These are phyloP conservation scores for Siphamia tubifer DNA, from an alignment of 2,113 vertebrate genomes.

Conservation along the genomic window DNA sequence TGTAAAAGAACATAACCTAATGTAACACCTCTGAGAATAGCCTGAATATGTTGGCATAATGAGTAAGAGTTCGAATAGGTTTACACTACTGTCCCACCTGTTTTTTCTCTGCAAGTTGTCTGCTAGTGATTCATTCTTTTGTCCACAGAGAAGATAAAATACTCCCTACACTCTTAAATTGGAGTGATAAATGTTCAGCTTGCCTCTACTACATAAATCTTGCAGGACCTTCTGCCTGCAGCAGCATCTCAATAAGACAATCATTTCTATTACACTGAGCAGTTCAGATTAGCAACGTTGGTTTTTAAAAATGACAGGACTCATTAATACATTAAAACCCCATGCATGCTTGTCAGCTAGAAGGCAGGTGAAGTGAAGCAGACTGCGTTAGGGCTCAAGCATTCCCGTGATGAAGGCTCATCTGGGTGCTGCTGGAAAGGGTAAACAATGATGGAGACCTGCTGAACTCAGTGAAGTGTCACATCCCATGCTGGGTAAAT, in stretches of 20 bases:
- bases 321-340: not conserved
- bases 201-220: slow-evolving; percentile 20
- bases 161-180: slow-evolving; percentile 31
- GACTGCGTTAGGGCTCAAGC: not conserved
- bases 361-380: not conserved
- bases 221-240: not conserved
- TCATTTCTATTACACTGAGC: not conserved
- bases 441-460: slow-evolving; percentile 58
- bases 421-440: slow-evolving; percentile 45
- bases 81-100: slow-evolving; percentile 5
- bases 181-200: slow-evolving; percentile 27
- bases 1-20: not conserved
- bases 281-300: not conserved
- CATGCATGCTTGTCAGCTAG: too few species aligned
- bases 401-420: slow-evolving; percentile 43
- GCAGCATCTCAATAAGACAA: slow-evolving; percentile 12
- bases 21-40: not conserved
- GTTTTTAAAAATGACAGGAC: not conserved
- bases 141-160: slow-evolving; percentile 19
- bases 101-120: slow-evolving; percentile 19
- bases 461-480: slow-evolving; percentile 62
- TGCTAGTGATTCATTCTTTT: slow-evolving; percentile 36
- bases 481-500: slow-evolving; percentile 60
- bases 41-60: not conserved
- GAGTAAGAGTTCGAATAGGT: not conserved